Evolutionary conservation across 2,888 invertebrate genomes (phyloP).

Genomic region (Amphimallon solstitiale): DNA sequence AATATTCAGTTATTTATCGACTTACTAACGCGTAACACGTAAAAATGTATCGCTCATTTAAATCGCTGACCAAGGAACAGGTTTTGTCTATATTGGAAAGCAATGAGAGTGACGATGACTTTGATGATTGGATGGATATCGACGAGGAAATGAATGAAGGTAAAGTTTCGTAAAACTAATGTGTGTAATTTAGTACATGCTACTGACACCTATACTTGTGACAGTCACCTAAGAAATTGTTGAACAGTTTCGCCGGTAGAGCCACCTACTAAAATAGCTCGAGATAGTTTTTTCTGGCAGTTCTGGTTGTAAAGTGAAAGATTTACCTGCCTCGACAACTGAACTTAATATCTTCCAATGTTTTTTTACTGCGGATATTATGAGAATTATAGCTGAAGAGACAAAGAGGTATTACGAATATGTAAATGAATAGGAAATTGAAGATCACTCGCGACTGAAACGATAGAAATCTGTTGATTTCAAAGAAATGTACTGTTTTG

Average conservation of each 20-base stretch:
- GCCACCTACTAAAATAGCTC: constrained; percentile 13
- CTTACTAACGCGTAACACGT: background rate
- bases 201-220: constrained; percentile 5
- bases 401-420: background rate
- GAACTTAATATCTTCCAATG: constrained; percentile 20
- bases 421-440: constrained; percentile 13
- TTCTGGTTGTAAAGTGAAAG: constrained; percentile 16
- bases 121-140: background rate
- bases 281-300: constrained; percentile 13
- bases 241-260: constrained; percentile 4
- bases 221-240: constrained; percentile 6
- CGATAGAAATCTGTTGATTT: constrained; percentile 7
- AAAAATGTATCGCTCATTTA: constrained; percentile 11
- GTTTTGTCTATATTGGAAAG: constrained; percentile 8
- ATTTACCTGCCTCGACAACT: constrained; percentile 4
- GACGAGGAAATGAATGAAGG: constrained; percentile 4
- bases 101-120: constrained; percentile 9
- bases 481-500: constrained; percentile 12
- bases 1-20: constrained; percentile 7
- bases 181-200: constrained; percentile 11
- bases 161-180: constrained; percentile 8
- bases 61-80: constrained; percentile 4
- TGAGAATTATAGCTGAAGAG: constrained; percentile 17
- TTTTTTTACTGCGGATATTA: constrained; percentile 15
- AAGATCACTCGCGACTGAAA: constrained; percentile 12